Conservation (phyloP, 2,888 invertebrate genomes). For the Corbicula japonica region DNA sequence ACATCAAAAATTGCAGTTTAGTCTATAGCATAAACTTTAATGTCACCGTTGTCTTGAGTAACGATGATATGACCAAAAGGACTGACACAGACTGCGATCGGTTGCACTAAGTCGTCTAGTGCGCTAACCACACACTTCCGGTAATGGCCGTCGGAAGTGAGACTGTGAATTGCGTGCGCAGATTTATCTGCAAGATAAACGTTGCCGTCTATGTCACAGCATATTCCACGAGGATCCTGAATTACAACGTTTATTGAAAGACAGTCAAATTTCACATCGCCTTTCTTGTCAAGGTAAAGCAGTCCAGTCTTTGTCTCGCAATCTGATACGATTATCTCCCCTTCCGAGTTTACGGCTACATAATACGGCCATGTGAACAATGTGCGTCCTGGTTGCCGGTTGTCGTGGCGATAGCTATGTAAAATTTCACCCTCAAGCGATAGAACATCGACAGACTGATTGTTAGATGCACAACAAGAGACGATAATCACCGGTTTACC, state of each 20-base stretch:
- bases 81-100: conserved; percentile 74
- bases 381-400: conserved; percentile 64
- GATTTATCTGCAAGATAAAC: conserved; percentile 74
- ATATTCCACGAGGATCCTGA: conserved; percentile 72
- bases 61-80: conserved; percentile 75
- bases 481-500: conserved; percentile 69
- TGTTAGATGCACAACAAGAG: conserved; percentile 72
- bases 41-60: conserved; percentile 74
- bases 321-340: conserved; percentile 73
- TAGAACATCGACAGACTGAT: conserved; percentile 71
- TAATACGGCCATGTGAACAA: conserved; percentile 77
- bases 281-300: conserved; percentile 66
- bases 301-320: conserved; percentile 74
- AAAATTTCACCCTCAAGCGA: conserved; percentile 71
- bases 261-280: conserved; percentile 69
- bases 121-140: conserved; percentile 65
- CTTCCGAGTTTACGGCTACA: conserved; percentile 65
- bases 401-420: conserved; percentile 68
- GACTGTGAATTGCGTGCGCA: conserved; percentile 69
- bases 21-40: conserved; percentile 70
- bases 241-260: conserved; percentile 64
- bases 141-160: conserved; percentile 71
- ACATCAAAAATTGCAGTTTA: no score
- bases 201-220: conserved; percentile 69
- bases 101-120: conserved; percentile 69